Evolutionary conservation across 2,797 vertebrate species (phyloP).

Genomic region (Parotocinclus haroldoi): DNA sequence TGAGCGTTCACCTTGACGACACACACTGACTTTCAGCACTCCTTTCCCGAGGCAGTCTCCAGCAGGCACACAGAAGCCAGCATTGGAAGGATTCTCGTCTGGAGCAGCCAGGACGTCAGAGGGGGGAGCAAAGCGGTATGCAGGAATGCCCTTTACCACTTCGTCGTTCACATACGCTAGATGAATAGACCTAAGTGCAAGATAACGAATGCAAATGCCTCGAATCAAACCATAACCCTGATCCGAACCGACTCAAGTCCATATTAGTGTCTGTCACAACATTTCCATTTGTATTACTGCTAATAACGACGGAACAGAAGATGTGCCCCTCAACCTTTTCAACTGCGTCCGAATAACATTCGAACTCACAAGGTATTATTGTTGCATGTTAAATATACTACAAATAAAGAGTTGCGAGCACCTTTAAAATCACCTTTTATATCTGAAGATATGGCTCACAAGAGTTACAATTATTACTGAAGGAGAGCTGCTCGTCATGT

Average conservation of each 20-base stretch:
- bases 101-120: conserved; percentile 72
- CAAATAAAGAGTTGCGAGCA: too few species aligned
- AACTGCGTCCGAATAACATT: too few species aligned
- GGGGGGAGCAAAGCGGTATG: conserved; percentile 76
- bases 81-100: conserved; percentile 69
- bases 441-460: too few species aligned
- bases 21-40: conserved; percentile 80
- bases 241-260: background rate
- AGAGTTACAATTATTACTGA: too few species aligned
- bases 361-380: too few species aligned
- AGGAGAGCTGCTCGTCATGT: too few species aligned
- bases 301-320: too few species aligned
- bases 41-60: conserved; percentile 75
- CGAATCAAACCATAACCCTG: background rate
- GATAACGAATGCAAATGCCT: background rate
- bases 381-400: too few species aligned
- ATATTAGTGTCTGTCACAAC: background rate
- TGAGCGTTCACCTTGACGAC: conserved; percentile 70
- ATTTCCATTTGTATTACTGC: too few species aligned
- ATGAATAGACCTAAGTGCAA: conserved; percentile 70
- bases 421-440: too few species aligned
- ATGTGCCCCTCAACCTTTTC: too few species aligned
- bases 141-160: conserved; percentile 77
- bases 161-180: conserved; percentile 70
- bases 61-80: conserved; percentile 76